These are phyloP conservation scores for Rhinolophus sinicus DNA, from an alignment of 2,113 vertebrate species.

Conservation along the genomic window DNA sequence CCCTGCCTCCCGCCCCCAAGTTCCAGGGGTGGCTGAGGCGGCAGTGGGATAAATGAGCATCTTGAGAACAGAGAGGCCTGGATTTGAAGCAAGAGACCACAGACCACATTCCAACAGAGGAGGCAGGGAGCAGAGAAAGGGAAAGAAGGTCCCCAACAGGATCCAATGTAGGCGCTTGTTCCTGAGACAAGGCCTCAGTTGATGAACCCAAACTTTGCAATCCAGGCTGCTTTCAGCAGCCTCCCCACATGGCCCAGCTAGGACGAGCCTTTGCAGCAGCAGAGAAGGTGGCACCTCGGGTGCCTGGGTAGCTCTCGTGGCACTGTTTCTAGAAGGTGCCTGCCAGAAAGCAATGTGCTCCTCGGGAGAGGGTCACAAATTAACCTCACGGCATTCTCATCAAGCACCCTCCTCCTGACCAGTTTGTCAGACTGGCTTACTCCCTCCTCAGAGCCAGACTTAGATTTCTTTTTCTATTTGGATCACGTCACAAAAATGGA, in stretches of 20 bases:
- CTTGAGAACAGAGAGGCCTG: not conserved
- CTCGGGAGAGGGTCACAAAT: not conserved
- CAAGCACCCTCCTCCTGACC: slow-evolving; percentile 28
- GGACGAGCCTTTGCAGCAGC: not conserved
- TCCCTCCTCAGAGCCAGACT: slow-evolving; percentile 1
- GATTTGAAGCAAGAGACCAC: not conserved
- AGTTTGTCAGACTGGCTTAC: not conserved
- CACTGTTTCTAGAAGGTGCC: not conserved
- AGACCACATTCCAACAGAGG: not conserved
- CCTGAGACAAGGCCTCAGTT: not conserved
- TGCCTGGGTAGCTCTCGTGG: not conserved
- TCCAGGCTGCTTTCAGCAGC: not conserved
- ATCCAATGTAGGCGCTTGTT: not conserved
- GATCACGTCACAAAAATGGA: not conserved
- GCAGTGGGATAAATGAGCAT: not conserved
- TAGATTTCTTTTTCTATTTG: not conserved
- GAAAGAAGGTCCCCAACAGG: not conserved
- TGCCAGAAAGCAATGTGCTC: not conserved
- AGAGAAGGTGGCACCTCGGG: too few species aligned
- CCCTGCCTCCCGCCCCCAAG: not conserved
- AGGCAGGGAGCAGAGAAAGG: not conserved
- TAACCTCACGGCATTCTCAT: slow-evolving; percentile 40
- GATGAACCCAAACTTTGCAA: not conserved
- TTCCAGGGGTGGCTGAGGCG: not conserved
- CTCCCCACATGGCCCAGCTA: not conserved